These are phyloP conservation scores for Umimayanthus kanabou DNA, from an alignment of 92 coral and sea anemone genomes.

Conservation along the genomic window DNA sequence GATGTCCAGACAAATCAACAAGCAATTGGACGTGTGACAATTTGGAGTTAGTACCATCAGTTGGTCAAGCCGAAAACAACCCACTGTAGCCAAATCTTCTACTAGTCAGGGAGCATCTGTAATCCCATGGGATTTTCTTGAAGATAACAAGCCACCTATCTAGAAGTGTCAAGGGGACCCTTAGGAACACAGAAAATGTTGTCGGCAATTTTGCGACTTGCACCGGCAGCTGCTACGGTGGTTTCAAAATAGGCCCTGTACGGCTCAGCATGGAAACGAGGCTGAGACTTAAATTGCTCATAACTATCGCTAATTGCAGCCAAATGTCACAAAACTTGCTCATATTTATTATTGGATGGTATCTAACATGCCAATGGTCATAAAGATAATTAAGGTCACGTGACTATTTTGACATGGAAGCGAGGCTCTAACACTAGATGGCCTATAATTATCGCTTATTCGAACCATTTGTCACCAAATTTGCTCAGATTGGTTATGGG, in stretches of 20 bases:
- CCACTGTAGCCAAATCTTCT: constrained; percentile 27
- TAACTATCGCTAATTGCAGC: too few relatives aligned
- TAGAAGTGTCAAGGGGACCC: too few relatives aligned
- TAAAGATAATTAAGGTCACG: constrained; percentile 29
- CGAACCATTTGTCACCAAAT: background rate
- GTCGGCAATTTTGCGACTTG: too few relatives aligned
- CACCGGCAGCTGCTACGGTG: too few relatives aligned
- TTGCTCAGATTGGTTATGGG: background rate
- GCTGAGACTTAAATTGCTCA: too few relatives aligned
- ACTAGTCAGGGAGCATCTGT: too few relatives aligned
- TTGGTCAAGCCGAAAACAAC: constrained; percentile 47
- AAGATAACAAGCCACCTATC: too few relatives aligned
- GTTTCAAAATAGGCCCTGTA: too few relatives aligned
- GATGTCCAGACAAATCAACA: constrained; percentile 53
- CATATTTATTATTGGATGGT: constrained; percentile 33
- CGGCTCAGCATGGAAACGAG: too few relatives aligned
- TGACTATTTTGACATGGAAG: constrained; percentile 42
- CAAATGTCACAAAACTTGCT: constrained; percentile 39
- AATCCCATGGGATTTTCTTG: too few relatives aligned
- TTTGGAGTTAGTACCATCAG: constrained; percentile 44
- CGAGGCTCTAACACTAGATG: background rate
- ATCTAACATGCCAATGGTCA: constrained; percentile 35
- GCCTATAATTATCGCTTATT: constrained; percentile 34
- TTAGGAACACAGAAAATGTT: too few relatives aligned
- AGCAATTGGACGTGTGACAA: constrained; percentile 60